A percentile compares a stretch with the other conserved stretches of the same genome.
These are phyloP conservation scores for Podotricha telesiphe DNA, from an alignment of 2,888 invertebrate species.

Conservation along the genomic window DNA sequence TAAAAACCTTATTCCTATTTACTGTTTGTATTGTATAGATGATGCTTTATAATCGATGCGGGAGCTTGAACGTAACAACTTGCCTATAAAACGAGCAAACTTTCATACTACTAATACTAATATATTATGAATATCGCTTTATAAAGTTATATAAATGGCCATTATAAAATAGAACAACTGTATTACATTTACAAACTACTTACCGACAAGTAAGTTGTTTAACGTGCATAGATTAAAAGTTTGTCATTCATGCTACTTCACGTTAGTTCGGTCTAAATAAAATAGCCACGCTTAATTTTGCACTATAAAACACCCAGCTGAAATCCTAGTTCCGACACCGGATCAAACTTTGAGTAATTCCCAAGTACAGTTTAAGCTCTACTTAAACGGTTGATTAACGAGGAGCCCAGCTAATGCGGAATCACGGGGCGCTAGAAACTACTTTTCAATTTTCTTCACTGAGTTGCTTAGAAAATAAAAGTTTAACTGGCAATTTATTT, in stretches of 20 bases:
- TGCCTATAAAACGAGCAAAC: neutral
- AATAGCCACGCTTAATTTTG: conserved; percentile 35
- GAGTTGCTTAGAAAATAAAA: conserved; percentile 26
- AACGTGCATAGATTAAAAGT: conserved; percentile 31
- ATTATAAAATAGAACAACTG: too few species aligned
- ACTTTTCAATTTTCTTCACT: conserved; percentile 44
- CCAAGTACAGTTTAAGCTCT: conserved; percentile 63
- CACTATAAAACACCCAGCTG: conserved; percentile 39
- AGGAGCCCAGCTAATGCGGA: conserved; percentile 52
- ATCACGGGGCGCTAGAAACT: conserved; percentile 38
- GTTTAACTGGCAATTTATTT: conserved; percentile 8
- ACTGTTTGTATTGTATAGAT: too few species aligned
- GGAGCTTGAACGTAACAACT: neutral
- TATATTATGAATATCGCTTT: neutral
- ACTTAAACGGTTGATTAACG: conserved; percentile 70
- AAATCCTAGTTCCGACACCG: conserved; percentile 42
- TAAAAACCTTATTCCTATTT: too few species aligned
- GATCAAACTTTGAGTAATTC: conserved; percentile 57
- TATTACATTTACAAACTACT: too few species aligned
- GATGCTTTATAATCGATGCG: neutral
- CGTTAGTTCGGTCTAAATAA: conserved; percentile 32
- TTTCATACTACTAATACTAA: neutral
- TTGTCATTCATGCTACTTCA: conserved; percentile 29
- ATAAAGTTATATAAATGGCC: too few species aligned
- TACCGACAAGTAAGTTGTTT: conserved; percentile 33